Conservation (phyloP, 1,140 invertebrate genomes). For the Hermetia illucens region DNA sequence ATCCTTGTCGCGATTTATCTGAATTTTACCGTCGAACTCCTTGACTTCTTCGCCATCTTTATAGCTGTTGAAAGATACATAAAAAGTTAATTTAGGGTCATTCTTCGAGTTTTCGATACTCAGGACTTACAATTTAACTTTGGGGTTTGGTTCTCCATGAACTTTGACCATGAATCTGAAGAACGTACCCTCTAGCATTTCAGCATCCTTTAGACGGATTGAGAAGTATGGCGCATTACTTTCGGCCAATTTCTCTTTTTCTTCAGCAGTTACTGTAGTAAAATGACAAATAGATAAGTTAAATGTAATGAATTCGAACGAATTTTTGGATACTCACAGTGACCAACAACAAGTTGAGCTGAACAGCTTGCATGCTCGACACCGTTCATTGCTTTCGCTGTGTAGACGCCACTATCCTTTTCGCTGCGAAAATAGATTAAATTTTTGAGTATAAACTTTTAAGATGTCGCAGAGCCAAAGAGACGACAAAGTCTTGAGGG, state of each 20-base stretch:
- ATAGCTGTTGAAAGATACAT: slow-evolving; percentile 42
- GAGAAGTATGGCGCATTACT: slow-evolving; percentile 64
- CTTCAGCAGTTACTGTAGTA: slow-evolving; percentile 50
- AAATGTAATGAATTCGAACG: slow-evolving; percentile 7
- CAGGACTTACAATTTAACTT: slow-evolving; percentile 66
- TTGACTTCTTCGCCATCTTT: slow-evolving; percentile 66
- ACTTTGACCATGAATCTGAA: slow-evolving; percentile 83
- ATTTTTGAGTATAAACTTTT: no score
- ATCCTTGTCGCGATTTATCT: slow-evolving; percentile 56
- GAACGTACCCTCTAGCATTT: slow-evolving; percentile 73
- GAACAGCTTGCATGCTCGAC: slow-evolving; percentile 69
- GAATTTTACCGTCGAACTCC: slow-evolving; percentile 50
- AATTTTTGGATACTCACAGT: slow-evolving; percentile 45
- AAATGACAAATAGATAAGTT: slow-evolving; percentile 5
- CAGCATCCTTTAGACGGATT: slow-evolving; percentile 71
- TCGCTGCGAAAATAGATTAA: slow-evolving; percentile 29
- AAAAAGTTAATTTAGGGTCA: slow-evolving; percentile 2
- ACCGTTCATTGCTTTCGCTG: slow-evolving; percentile 70
- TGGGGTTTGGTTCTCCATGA: slow-evolving; percentile 70
- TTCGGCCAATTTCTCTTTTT: slow-evolving; percentile 50
- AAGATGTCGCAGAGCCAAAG: no score
- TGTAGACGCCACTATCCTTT: slow-evolving; percentile 81
- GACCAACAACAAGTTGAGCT: slow-evolving; percentile 68
- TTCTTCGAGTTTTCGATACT: neutral
- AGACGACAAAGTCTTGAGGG: no score